These are phyloP conservation scores for Thyatira batis DNA, from an alignment of 2,888 invertebrate species.

Conservation along the genomic window DNA sequence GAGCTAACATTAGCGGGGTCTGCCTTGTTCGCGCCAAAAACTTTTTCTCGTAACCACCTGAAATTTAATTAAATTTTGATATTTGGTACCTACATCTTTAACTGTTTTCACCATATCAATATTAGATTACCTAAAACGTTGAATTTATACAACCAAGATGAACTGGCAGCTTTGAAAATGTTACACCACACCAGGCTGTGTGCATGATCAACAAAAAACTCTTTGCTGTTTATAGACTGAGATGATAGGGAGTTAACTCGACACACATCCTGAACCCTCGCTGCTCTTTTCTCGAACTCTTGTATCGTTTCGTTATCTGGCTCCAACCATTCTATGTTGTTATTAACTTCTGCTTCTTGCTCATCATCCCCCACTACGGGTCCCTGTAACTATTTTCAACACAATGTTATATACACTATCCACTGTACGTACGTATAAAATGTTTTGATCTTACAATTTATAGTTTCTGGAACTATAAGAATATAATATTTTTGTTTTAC, in stretches of 20 bases:
- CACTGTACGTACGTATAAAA: too few relatives aligned
- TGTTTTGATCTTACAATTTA: slow-evolving; percentile 1
- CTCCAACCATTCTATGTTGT: slow-evolving; percentile 54
- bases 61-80: slow-evolving; percentile 19
- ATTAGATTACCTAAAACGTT: slow-evolving; percentile 84
- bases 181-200: slow-evolving; percentile 89
- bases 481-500: not conserved
- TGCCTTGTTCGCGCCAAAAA: slow-evolving; percentile 82
- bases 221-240: slow-evolving; percentile 85
- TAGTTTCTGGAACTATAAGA: not conserved
- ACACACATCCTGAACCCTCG: slow-evolving; percentile 75
- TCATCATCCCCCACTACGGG: slow-evolving; percentile 64
- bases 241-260: slow-evolving; percentile 51
- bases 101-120: not conserved
- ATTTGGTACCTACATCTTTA: not conserved
- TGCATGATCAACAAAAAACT: slow-evolving; percentile 86
- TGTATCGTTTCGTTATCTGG: slow-evolving; percentile 63
- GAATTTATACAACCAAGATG: slow-evolving; percentile 91
- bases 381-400: slow-evolving; percentile 58
- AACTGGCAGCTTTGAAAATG: slow-evolving; percentile 89
- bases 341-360: slow-evolving; percentile 36
- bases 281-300: slow-evolving; percentile 76
- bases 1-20: slow-evolving; percentile 85
- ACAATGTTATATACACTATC: slow-evolving; percentile 2
- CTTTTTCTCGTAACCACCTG: slow-evolving; percentile 83